phyloP scores from a whole-genome alignment of 2,113 vertebrate species.

The Corythornis cristatus region DNA sequence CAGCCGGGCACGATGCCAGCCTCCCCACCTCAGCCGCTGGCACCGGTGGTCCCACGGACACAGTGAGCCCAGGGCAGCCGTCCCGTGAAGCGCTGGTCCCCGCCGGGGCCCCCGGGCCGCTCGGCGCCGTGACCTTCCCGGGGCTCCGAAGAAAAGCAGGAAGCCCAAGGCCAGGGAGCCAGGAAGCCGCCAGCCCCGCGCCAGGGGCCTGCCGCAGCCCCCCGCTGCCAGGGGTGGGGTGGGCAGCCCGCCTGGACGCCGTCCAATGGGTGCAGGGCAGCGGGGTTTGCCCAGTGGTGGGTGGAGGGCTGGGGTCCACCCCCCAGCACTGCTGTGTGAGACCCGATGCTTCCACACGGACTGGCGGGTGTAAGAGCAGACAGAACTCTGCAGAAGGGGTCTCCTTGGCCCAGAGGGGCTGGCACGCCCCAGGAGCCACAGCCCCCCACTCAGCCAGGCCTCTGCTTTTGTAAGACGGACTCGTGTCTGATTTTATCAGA shows the following conservation, averaged over 20 bases:
- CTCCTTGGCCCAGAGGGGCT: not conserved
- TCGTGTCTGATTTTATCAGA: not conserved
- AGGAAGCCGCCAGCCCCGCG: not conserved
- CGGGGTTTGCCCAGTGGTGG: not conserved
- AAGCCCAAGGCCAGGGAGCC: not conserved
- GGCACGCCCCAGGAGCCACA: rapidly evolving
- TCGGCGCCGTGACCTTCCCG: not conserved
- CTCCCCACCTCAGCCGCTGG: not conserved
- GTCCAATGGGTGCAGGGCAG: rapidly evolving
- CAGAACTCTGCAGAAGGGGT: not conserved
- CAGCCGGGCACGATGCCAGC: no score
- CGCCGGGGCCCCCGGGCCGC: not conserved
- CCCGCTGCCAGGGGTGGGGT: not conserved
- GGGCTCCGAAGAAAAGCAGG: constrained; percentile 53
- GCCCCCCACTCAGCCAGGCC: not conserved
- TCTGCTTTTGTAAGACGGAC: not conserved
- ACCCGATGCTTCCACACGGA: rapidly evolving
- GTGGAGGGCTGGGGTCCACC: no score
- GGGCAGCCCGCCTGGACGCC: not conserved
- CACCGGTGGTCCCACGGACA: rapidly evolving
- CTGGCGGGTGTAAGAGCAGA: not conserved
- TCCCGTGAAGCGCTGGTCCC: not conserved
- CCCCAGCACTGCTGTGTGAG: not conserved
- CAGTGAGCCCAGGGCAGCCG: not conserved
- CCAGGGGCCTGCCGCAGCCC: not conserved